Evolutionary conservation across 2,888 invertebrate species (phyloP), one percentile per base, ranked within the genome.

Genomic region (Brassicogethes aeneus): DNA sequence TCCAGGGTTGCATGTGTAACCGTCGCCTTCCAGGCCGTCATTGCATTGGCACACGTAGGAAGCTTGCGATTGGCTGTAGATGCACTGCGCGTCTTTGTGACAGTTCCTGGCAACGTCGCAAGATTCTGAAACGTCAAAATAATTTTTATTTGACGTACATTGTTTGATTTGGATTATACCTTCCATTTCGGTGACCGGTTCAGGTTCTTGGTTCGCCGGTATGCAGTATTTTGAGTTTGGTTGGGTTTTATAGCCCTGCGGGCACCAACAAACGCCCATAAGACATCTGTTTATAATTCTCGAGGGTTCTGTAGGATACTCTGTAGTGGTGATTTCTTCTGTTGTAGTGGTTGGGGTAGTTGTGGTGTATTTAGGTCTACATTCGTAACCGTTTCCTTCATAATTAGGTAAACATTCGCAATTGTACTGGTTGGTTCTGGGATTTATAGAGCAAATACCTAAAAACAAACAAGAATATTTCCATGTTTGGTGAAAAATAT

Each of bases 1-100:
- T 50, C 75, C 74, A 55, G 68, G 67, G 51, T 77, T 76, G 60
- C 92, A 93, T 51, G 75, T 76, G 45, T 74, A 77, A 5, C 91
- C 92, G 62, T 93, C 87, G 15, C 93, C 93, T 57, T 81, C 79
- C 67, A 77, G 93, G 2, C 89, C 91, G n/a, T 79, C 74, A 43
- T 80, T 83, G 60, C 94, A 94, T 34, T 78, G 75, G 60, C 94
- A 94, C 41, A 71, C 68, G 53, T 79, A 78, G 2, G 71, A 67
- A 39, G 74, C 70, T 2, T 71, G 70, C 16, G 72, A 64, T 10
- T 75, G 68, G 33, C 75, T 68, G 64, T 73, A 79, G 39, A 77
- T 70, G 62, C 94, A 94, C 37, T 82, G 75, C 3, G 91, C 93
- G 61, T 89, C 80, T 12, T 77, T 76, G 55, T 91, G 85, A 61